phyloP scores from a whole-genome alignment of 2,797 vertebrate genomes.

The Cryptoblepharus egeriae region DNA sequence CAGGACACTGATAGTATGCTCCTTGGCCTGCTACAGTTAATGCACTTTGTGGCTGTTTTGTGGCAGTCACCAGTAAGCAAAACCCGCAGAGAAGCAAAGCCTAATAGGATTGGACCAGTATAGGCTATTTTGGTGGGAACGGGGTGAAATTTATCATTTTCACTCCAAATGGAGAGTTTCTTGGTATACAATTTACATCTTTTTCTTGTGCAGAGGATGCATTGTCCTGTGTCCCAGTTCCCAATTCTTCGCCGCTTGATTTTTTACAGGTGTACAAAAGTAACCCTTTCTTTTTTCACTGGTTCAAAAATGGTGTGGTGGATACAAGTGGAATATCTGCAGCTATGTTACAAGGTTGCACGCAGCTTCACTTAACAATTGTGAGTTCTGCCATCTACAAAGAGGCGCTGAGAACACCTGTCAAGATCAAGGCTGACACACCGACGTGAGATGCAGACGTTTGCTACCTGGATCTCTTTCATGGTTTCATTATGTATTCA shows the following conservation, averaged over 20 bases:
- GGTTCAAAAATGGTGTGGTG: neutral
- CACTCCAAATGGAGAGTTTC: neutral
- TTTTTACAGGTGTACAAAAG: neutral
- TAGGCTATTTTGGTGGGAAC: no score
- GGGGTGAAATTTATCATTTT: neutral
- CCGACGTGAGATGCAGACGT: neutral
- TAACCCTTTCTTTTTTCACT: neutral
- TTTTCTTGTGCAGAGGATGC: neutral
- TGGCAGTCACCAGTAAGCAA: no score
- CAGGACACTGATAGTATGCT: no score
- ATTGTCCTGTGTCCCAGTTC: neutral
- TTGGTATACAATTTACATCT: neutral
- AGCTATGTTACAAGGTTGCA: conserved; percentile 22
- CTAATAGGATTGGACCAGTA: no score
- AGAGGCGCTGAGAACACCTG: conserved; percentile 18
- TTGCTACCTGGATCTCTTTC: conserved; percentile 4
- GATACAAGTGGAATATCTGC: neutral
- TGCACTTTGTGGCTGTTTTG: no score
- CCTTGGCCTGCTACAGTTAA: no score
- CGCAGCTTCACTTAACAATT: conserved; percentile 1
- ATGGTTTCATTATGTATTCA: conserved; percentile 22
- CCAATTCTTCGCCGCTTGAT: neutral
- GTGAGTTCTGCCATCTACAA: conserved; percentile 7
- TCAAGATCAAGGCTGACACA: conserved; percentile 28
- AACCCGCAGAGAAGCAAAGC: no score